Conservation (phyloP, 2,113 vertebrate genomes). For the Clarias batrachus region DNA sequence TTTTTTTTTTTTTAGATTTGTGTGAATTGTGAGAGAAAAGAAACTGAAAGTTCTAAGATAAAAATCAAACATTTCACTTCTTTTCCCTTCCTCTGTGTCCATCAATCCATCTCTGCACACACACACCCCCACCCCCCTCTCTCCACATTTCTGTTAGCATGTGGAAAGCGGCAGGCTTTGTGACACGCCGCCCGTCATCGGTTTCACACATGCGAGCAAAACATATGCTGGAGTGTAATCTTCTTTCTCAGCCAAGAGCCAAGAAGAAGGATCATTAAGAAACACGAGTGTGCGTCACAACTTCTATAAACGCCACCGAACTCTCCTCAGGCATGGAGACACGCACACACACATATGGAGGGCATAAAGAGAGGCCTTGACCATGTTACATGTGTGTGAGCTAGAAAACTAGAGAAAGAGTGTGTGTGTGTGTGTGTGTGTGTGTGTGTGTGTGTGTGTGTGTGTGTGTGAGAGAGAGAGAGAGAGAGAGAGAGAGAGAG, state of each 20-base stretch:
- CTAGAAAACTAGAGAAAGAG: not conserved
- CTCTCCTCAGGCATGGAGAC: slow-evolving; percentile 34
- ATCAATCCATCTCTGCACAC: not conserved
- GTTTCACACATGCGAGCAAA: slow-evolving; percentile 52
- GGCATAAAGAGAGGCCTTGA: slow-evolving; percentile 32
- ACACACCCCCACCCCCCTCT: not conserved
- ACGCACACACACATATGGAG: slow-evolving; percentile 33
- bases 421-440: no score
- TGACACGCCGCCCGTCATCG: slow-evolving; percentile 34
- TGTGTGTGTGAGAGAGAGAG: not conserved
- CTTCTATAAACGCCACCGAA: slow-evolving; percentile 29
- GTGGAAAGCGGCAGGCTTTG: slow-evolving; percentile 37
- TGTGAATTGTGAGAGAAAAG: not conserved
- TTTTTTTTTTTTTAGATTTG: no score
- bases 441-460: no score
- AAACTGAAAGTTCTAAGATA: not conserved
- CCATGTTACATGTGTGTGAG: slow-evolving; percentile 27
- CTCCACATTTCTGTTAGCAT: slow-evolving; percentile 9
- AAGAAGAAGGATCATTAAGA: slow-evolving; percentile 48
- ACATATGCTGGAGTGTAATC: slow-evolving; percentile 55
- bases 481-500: not conserved
- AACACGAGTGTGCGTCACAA: slow-evolving; percentile 26
- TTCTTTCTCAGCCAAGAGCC: slow-evolving; percentile 40
- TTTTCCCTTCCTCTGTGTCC: not conserved
- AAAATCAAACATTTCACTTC: not conserved